Evolutionary conservation across 1,140 invertebrate genomes (phyloP).

Genomic region (Bursaphelenchus mucronatus): DNA sequence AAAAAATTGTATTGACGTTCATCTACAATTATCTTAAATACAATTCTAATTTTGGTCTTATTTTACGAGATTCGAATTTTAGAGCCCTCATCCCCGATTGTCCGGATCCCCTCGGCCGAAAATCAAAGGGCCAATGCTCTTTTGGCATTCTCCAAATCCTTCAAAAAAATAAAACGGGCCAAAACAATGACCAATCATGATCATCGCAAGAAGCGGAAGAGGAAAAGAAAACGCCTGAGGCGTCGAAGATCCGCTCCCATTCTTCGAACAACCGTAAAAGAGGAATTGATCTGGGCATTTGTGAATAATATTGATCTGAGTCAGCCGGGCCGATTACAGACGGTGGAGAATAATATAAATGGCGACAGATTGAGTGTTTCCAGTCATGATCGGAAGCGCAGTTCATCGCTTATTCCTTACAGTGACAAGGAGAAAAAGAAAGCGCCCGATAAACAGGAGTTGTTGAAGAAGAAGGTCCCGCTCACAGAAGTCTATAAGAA

Average conservation of each 20-base stretch:
- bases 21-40: too few species aligned
- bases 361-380: constrained; percentile 3
- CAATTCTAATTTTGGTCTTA: too few species aligned
- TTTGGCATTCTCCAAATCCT: constrained; percentile 54
- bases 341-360: constrained; percentile 11
- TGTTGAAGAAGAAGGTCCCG: constrained; percentile 21
- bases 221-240: constrained; percentile 18
- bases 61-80: too few species aligned
- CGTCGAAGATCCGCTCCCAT: neutral
- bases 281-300: constrained; percentile 29
- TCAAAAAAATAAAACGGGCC: constrained; percentile 56
- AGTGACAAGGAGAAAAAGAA: constrained; percentile 16
- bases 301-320: constrained; percentile 26
- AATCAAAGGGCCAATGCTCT: constrained; percentile 35
- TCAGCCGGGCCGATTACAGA: neutral
- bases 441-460: constrained; percentile 11
- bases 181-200: constrained; percentile 29
- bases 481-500: constrained; percentile 25
- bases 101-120: constrained; percentile 4
- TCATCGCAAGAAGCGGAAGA: constrained; percentile 23
- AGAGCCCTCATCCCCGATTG: neutral
- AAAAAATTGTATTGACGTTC: too few species aligned
- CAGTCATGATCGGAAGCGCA: constrained; percentile 23
- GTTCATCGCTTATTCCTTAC: constrained; percentile 32
- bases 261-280: constrained; percentile 4